Percentiles rank a stretch among this genome's conserved stretches.
These are phyloP conservation scores for Macroteleia sp. DNA, from an alignment of 2,888 invertebrate species.

Conservation along the genomic window DNA sequence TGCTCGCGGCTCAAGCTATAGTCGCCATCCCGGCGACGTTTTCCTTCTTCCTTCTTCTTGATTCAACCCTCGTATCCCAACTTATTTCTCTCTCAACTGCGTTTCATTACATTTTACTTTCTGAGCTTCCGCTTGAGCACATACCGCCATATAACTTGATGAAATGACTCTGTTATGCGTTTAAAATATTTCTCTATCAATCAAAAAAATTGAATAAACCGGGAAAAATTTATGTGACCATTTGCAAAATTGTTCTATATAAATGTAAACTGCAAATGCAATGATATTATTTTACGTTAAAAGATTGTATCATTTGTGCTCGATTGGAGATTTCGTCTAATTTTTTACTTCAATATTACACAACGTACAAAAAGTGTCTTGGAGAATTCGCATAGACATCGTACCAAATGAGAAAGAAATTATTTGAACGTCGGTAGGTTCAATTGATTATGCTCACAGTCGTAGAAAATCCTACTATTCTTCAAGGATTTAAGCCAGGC, in stretches of 20 bases:
- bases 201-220: conserved; percentile 54
- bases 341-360: neutral
- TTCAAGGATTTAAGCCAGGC: conserved; percentile 44
- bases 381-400: conserved; percentile 12
- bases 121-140: conserved; percentile 68
- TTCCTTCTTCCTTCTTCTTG: conserved; percentile 46
- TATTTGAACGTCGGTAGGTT: conserved; percentile 14
- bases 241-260: conserved; percentile 26
- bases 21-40: conserved; percentile 67
- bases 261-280: conserved; percentile 19
- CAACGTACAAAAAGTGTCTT: neutral
- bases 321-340: no score
- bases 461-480: conserved; percentile 42
- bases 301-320: neutral
- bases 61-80: conserved; percentile 28
- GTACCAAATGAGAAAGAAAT: conserved; percentile 41
- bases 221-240: conserved; percentile 31
- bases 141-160: conserved; percentile 51
- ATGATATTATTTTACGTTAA: conserved; percentile 4
- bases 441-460: conserved; percentile 42
- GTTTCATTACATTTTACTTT: conserved; percentile 43
- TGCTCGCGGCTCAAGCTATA: conserved; percentile 69
- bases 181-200: conserved; percentile 47
- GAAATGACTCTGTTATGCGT: conserved; percentile 50
- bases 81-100: conserved; percentile 45